Base-by-base conservation (phyloP, 2,888 invertebrate genomes). In the Endotricha flammealis region DNA sequence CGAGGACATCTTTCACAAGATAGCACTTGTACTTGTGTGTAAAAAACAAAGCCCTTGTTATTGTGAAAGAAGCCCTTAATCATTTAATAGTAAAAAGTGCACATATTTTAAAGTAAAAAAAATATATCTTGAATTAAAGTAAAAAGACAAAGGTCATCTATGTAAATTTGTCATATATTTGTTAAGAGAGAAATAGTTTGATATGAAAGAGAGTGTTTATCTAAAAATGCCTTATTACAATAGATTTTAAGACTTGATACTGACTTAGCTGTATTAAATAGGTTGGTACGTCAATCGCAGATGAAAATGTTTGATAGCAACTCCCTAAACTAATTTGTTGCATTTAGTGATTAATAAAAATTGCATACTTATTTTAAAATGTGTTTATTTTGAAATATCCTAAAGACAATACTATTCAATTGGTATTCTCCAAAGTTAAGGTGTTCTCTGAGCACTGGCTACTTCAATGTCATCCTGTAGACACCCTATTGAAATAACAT, bases 301-400 rank as follows among this genome's bases (percentile, higher is more conserved):
- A 61, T 45, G 41, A 54, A 62, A 59, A 53, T 66, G 66, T 64
- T 72, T 71, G 73, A 65, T 72, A 71, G 63, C 80, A 78, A 80
- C 79, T 73, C 58, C 49, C 58, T 74, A 73, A 78, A 75, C 71
- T 83, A 77, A 82, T 83, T 79, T 83, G 85, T 85, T 86, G 85
- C 86, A 86, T 85, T 85, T 86, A 85, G 85, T 77, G 78, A 81
- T 66, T 75, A 83, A 82, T 82, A 80, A 83, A 65, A 85, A 82
- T 83, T 85, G 82, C 85, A 86, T 86, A 85, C 83, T 68, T 85
- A 85, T 83, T 83, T 85, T 80, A 64, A 56, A 35, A 41, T 40
- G 38, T 51, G 61, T 45, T 65, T 72, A 69, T 59, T 60, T 52
- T 64, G 44, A 38, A 14, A 29, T 12, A 12, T 10, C 8, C 2